phyloP scores from a whole-genome alignment of 2,113 vertebrate genomes.

The Bungarus multicinctus region DNA sequence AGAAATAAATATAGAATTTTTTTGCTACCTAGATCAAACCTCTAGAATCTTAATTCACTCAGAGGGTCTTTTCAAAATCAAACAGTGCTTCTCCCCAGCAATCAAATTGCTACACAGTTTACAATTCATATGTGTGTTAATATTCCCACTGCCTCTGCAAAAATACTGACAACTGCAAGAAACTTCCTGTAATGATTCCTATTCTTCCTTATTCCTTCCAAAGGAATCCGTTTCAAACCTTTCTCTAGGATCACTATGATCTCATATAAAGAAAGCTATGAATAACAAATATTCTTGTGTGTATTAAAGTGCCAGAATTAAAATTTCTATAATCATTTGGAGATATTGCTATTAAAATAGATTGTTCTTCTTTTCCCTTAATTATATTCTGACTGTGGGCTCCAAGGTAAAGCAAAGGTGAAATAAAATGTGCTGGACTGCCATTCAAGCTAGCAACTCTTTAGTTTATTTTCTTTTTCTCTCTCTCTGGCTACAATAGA shows the following conservation, averaged over 20 bases:
- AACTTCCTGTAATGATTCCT: not conserved
- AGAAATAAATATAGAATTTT: not conserved
- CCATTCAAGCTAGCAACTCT: not conserved
- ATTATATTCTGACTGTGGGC: not conserved
- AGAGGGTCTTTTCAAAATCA: not conserved
- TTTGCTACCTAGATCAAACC: accelerated
- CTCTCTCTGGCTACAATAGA: not conserved
- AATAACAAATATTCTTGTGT: not conserved
- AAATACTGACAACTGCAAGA: not conserved
- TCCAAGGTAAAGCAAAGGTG: not conserved
- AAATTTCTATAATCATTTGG: not conserved
- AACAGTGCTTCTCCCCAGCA: not conserved
- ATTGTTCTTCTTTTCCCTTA: not conserved
- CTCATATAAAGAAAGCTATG: not conserved
- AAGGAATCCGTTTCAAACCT: not conserved
- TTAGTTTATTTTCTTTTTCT: not conserved
- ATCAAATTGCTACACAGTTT: not conserved
- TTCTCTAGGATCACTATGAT: not conserved
- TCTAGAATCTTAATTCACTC: accelerated
- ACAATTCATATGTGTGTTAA: not conserved
- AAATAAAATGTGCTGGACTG: not conserved
- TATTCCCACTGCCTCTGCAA: not conserved
- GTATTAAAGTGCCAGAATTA: not conserved
- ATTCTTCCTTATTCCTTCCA: not conserved
- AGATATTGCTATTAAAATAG: not conserved